Base-by-base conservation (phyloP, 2,113 vertebrate species). In the Pelvicachromis taeniatus region DNA sequence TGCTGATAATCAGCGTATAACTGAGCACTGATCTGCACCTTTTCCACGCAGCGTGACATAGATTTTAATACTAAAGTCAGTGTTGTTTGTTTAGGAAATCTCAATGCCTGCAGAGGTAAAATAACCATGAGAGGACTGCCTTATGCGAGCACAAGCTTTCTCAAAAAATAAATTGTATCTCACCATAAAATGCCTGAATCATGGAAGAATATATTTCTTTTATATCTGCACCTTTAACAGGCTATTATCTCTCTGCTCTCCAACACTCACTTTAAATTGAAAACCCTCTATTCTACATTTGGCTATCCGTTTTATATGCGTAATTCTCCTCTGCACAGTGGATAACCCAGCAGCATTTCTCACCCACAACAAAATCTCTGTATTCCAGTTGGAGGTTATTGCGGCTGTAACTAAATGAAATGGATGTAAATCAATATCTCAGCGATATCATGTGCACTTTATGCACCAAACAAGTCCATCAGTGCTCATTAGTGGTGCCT, bases 321-420 rank as follows among this genome's bases (percentile, higher is more conserved):
- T 86, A 68, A 83, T 87, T 81, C 75, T 82, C 75, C 26, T 84
- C 19, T 68, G 86, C 68, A 33, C 53, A 55, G 81, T 81, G 61
- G 48, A 63, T 52, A 65, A 52, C 58, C 53, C 83, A 78, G 79
- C 77, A 86, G 80, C 89, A 77, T 77, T 65, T 81, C 58, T 38
- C 70, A 78, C 38, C 14, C 63, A 45, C 48, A 81, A n/a, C 26
- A 77, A 38, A 68, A 56, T 50, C 80, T 87, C 73, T 48, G 83
- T 61, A 59, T 78, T 56, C 17, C 70, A 88, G 59, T 45, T 48
- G 26, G 82, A 85, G 84, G 85, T 80, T 70, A 65, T 35, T 84
- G 54, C 42, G 78, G 79, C 58, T 83, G 45, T 29, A 52, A 80
- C 65, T 65, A 85, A 91, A 86, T 16, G 68, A 78, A 82, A 70